phyloP scores from a whole-genome alignment of 2,113 vertebrate genomes.

The Lanius ludovicianus region DNA sequence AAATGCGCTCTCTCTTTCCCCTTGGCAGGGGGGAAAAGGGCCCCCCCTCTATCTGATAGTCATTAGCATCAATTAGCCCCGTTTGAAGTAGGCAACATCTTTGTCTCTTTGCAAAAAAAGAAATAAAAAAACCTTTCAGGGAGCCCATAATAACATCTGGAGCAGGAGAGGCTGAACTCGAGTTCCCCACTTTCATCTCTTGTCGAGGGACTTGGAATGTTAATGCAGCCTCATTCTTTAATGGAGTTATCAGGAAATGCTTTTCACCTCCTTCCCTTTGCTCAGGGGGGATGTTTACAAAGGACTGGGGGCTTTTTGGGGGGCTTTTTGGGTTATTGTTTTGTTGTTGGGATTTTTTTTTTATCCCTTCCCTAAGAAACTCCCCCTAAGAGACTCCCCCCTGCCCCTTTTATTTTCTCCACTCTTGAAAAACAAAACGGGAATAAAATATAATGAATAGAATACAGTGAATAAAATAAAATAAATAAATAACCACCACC shows the following conservation, averaged over 20 bases:
- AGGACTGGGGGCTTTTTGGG: conserved; percentile 20
- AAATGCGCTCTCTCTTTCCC: conserved; percentile 71
- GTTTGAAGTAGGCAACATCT: conserved; percentile 85
- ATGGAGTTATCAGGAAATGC: conserved; percentile 82
- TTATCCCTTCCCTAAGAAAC: background rate
- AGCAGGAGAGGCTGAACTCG: conserved; percentile 65
- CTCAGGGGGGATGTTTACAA: conserved; percentile 63
- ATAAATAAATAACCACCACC: background rate
- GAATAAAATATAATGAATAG: background rate
- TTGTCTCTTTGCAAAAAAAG: conserved; percentile 79
- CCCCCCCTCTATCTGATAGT: conserved; percentile 85
- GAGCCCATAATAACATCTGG: conserved; percentile 84
- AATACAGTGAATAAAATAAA: background rate
- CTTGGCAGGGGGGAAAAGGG: conserved; percentile 74
- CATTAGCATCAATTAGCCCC: conserved; percentile 92
- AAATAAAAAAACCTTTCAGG: conserved; percentile 74
- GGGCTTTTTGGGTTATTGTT: background rate
- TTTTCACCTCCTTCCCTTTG: conserved; percentile 66
- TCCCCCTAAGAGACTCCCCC: background rate
- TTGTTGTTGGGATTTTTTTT: background rate
- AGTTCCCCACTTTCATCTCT: conserved; percentile 71
- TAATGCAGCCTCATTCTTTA: conserved; percentile 73
- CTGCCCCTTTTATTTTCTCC: background rate
- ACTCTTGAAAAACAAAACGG: background rate
- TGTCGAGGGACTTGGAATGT: conserved; percentile 73